phyloP scores from a whole-genome alignment of 2,113 vertebrate species.

The Ascaphus truei region DNA sequence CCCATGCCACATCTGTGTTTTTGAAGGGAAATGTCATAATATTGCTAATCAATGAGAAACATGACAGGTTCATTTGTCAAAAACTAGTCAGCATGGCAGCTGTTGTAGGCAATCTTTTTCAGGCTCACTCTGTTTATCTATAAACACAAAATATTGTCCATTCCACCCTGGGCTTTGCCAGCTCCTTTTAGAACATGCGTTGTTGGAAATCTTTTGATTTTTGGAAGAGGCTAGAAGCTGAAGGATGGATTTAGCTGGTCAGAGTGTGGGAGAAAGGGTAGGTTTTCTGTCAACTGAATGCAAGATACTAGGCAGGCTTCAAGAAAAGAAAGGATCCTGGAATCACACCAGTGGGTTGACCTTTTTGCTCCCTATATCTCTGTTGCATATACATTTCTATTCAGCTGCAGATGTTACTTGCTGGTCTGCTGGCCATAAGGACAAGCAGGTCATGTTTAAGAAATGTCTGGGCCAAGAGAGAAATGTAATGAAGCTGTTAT shows the following conservation, averaged over 20 bases:
- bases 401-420: conserved; percentile 59
- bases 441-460: conserved; percentile 48
- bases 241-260: background rate
- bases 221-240: background rate
- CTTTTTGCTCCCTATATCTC: background rate
- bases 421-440: conserved; percentile 45
- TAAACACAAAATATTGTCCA: conserved; percentile 30
- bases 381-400: conserved; percentile 47
- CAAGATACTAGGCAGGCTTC: conserved; percentile 28
- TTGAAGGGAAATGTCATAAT: conserved; percentile 78
- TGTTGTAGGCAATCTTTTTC: conserved; percentile 52
- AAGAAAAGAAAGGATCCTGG: conserved; percentile 31
- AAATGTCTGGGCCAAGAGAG: conserved; percentile 23
- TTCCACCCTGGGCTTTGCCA: background rate
- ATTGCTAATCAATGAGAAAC: conserved; percentile 74
- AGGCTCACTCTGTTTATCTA: conserved; percentile 34
- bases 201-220: background rate
- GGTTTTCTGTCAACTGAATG: conserved; percentile 31
- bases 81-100: conserved; percentile 60
- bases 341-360: conserved; percentile 43
- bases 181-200: background rate
- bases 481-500: conserved; percentile 49
- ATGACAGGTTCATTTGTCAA: conserved; percentile 76
- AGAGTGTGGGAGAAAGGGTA: conserved; percentile 30
- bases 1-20: conserved; percentile 67